Base-by-base conservation (phyloP, 2,888 invertebrate genomes). In the Eudemis profundana region DNA sequence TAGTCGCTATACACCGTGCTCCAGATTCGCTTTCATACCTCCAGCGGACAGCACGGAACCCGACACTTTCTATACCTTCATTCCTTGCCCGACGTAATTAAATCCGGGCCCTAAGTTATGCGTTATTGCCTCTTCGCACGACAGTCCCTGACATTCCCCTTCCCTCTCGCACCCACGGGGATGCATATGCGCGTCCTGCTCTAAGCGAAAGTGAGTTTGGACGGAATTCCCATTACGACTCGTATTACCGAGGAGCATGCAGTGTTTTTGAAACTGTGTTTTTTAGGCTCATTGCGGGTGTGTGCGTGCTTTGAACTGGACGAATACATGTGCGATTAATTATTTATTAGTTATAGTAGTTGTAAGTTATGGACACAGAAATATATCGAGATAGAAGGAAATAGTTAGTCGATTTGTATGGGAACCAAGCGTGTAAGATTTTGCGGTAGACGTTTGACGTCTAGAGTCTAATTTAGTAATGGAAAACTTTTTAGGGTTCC, bases 121-220 rank as follows among this genome's bases (percentile, higher is more conserved):
- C 67, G 68, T 73, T 73, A 73, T 70, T 60, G 71, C 53, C 50
- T 56, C 66, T 69, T 69, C 67, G 70, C 73, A 73, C 73, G 73
- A 61, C 71, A 70, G 42, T 60, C 65, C 67, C 67, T 56, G 54
- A 49, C 59, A 38, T 51, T 14, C 2, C 44, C 5, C 54, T 19
- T 64, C 46, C 14, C 38, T 23, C 51, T 66, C 66, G 21, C 40
- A 62, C 70, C 21, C 38, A 15, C 38, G 33, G 29, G 15, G 23
- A 42, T 40, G 15, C 3, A 1, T 57, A 59, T 27, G 36, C 17
- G 10, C 29, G 40, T 70, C 69, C 60, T 64, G 47, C 10, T 70
- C 67, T 15, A 64, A 67, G 53, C 60, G 64, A 66, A 70, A 74
- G 64, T 71, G 66, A 70, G 68, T 72, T 63, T 64, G 66, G 53